Base-by-base conservation (phyloP, 2,888 invertebrate species). In the Cinara cedri region DNA sequence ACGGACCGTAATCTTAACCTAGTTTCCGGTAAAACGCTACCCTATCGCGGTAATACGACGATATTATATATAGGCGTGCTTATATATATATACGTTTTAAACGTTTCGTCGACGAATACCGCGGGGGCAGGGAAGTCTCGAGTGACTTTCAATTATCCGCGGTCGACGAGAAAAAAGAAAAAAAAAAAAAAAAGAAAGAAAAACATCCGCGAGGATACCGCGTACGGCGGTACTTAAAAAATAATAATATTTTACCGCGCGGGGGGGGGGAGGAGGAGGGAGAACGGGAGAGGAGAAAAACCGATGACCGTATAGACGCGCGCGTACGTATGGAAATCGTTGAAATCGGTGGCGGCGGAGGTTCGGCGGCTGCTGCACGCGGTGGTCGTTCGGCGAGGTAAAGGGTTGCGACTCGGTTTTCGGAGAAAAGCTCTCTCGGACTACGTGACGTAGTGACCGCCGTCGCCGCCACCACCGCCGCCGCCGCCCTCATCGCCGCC, bases 361-460 rank as follows among this genome's bases (percentile, higher is more conserved):
- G 54, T n/a, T 42, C 14, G 8, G 57, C 13, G 44, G 72, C 19
- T 49, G 63, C 19, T 26, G 16, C 13, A 44, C n/a, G 75, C 13
- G 54, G 57, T 4, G n/a, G 62, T 2, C 16, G 46, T 3, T 19
- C 21, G 24, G 72, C 16, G 51, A 70, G 49, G 60, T 78, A 78
- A 78, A 78, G 78, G 78, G 78, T 78, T 78, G 78, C 70, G 78
- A 78, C 78, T 78, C 78, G 78, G 78, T 78, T 76, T 76, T 76
- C 70, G 78, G 78, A 78, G 78, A 70, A 78, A 78, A 78, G 78
- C 68, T 70, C 68, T 60, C 68, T 57, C 78, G 78, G 70, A 78
- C 78, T 78, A 78, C 78, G 78, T 78, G 78, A 78, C 78, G 78
- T 68, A 76, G 78, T 78, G 60, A 60, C 60, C 60, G 60, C 78